A percentile compares a stretch with the other conserved stretches of the same genome.
Conservation (phyloP, 2,888 invertebrate genomes). For the Orthosia incerta region DNA sequence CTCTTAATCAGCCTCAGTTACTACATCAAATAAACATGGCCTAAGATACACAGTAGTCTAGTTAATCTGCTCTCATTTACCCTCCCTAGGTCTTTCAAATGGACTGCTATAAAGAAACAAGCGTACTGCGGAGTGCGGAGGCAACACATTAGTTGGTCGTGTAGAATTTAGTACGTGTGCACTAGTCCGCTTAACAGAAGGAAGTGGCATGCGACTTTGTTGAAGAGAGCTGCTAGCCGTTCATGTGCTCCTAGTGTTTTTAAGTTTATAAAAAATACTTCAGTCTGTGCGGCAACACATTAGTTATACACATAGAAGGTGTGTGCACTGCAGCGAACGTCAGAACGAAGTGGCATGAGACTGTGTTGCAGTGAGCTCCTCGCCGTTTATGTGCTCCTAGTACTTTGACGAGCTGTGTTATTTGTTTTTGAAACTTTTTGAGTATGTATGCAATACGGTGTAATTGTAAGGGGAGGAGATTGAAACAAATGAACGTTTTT, state of each 20-base stretch:
- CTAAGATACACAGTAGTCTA: conserved; percentile 10
- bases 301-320: conserved; percentile 27
- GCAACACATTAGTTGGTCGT: conserved; percentile 16
- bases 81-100: conserved; percentile 11
- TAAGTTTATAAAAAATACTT: too few species aligned
- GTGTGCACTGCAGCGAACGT: neutral
- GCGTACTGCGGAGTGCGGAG: conserved; percentile 1
- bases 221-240: neutral
- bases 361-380: neutral
- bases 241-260: neutral
- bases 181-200: neutral
- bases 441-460: too few species aligned
- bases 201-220: neutral
- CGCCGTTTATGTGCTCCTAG: neutral
- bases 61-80: conserved; percentile 34
- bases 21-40: conserved; percentile 15
- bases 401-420: neutral
- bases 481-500: too few species aligned
- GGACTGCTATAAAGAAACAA: conserved; percentile 30
- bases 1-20: conserved; percentile 10
- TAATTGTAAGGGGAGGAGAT: too few species aligned
- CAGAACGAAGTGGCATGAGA: conserved; percentile 3
- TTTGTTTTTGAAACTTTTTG: neutral
- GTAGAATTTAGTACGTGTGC: conserved; percentile 28
- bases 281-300: neutral